Evolutionary conservation across 2,888 invertebrate genomes (phyloP).

Genomic region (Oscheius myriophilus): DNA sequence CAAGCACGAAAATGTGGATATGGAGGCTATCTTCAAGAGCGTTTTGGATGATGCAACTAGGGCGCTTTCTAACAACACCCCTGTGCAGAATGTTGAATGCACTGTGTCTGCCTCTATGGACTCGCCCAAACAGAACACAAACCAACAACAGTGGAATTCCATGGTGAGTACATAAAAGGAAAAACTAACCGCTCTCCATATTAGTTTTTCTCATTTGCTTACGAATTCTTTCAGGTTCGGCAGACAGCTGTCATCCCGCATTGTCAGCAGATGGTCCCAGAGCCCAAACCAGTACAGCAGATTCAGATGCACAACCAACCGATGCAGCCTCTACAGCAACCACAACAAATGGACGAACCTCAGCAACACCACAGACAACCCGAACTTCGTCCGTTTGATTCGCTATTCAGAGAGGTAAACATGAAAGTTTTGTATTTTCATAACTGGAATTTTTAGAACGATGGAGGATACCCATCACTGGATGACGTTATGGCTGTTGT

Average conservation of each 20-base stretch:
- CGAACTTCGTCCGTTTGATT: no score
- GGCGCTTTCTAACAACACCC: constrained; percentile 4
- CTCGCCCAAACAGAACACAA: constrained; percentile 12
- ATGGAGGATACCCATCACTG: constrained; percentile 3
- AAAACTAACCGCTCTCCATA: no score
- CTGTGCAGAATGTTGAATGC: constrained; percentile 25
- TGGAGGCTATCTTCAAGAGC: constrained; percentile 68
- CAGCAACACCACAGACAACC: no score
- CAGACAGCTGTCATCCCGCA: constrained; percentile 2
- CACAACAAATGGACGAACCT: no score
- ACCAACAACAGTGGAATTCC: constrained; percentile 13
- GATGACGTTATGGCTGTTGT: constrained; percentile 26
- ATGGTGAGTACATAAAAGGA: constrained; percentile 1
- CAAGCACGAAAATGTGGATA: constrained; percentile 52
- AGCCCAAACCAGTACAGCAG: background rate
- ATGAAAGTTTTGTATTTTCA: background rate
- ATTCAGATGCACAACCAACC: background rate
- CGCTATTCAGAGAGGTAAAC: background rate
- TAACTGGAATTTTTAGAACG: background rate
- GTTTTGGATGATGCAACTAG: constrained; percentile 59
- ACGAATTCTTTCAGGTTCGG: constrained; percentile 8
- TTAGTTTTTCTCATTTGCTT: no score
- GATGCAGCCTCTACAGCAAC: no score
- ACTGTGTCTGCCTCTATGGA: constrained; percentile 25
- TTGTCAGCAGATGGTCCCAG: background rate